phyloP scores from a whole-genome alignment of 2,797 vertebrate genomes.

The Gymnoscopelus braueri region DNA sequence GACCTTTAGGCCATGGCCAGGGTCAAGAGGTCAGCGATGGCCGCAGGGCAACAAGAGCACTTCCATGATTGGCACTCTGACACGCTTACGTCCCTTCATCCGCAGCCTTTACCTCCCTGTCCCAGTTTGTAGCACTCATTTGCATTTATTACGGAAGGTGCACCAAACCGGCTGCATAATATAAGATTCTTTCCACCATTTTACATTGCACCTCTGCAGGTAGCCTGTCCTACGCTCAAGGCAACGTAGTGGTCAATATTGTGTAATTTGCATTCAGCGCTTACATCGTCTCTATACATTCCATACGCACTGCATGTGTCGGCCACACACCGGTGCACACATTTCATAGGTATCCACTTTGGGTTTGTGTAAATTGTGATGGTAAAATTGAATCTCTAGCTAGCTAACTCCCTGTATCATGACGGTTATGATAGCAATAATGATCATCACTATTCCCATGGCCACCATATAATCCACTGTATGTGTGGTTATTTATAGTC shows the following conservation, averaged over 20 bases:
- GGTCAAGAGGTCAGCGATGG: constrained; percentile 80
- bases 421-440: constrained; percentile 71
- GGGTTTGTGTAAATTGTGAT: constrained; percentile 45
- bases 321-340: constrained; percentile 7
- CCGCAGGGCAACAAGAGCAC: constrained; percentile 79
- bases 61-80: constrained; percentile 79
- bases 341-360: constrained; percentile 5
- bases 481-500: constrained; percentile 66
- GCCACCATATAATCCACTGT: constrained; percentile 48
- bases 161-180: constrained; percentile 37
- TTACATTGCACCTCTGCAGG: constrained; percentile 38
- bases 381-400: constrained; percentile 52
- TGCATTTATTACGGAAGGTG: constrained; percentile 47
- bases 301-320: constrained; percentile 1
- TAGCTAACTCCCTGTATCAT: constrained; percentile 50
- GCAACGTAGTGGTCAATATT: constrained; percentile 50
- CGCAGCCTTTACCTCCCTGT: constrained; percentile 40
- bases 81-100: constrained; percentile 55
- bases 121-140: constrained; percentile 50
- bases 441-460: constrained; percentile 70
- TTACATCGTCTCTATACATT: constrained; percentile 16
- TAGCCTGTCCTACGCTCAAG: constrained; percentile 35
- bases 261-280: constrained; percentile 55
- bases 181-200: constrained; percentile 32
- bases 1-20: constrained; percentile 81